A percentile compares a stretch with the other conserved stretches of the same genome.
Evolutionary conservation across 2,113 vertebrate genomes (phyloP).

Genomic region (Leucosticte australis): DNA sequence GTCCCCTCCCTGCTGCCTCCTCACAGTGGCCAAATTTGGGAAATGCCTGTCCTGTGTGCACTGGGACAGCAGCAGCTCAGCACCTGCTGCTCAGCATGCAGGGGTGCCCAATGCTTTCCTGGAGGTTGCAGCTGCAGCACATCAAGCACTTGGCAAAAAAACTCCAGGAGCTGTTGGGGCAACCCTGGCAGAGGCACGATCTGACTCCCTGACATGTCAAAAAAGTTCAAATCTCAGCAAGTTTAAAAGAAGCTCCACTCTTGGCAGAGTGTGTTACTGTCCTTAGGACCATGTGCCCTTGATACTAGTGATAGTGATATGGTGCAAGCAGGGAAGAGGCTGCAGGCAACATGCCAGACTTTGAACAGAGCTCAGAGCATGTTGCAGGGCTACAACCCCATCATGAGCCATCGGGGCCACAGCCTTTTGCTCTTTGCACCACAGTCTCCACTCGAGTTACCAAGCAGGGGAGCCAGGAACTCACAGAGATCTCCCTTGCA

Average conservation of each 20-base stretch:
- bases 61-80: not conserved
- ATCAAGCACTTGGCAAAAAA: not conserved
- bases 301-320: not conserved
- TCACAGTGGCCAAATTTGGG: constrained; percentile 17
- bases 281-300: not conserved
- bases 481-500: not conserved
- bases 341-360: not conserved
- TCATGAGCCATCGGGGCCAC: accelerated
- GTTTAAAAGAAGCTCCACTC: not conserved
- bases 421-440: not conserved
- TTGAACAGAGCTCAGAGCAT: not conserved
- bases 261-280: not conserved
- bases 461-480: not conserved
- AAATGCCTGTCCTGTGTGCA: not conserved
- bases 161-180: not conserved
- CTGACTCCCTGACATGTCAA: not conserved
- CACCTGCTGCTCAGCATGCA: not conserved
- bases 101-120: not conserved
- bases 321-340: not conserved
- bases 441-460: not conserved
- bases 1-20: not conserved
- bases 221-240: not conserved
- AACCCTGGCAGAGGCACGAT: not conserved
- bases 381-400: not conserved
- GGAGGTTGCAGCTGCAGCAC: not conserved